Evolutionary conservation across 2,888 invertebrate species (phyloP), one percentile per base, ranked within the genome.

Genomic region (Orthosia incerta): DNA sequence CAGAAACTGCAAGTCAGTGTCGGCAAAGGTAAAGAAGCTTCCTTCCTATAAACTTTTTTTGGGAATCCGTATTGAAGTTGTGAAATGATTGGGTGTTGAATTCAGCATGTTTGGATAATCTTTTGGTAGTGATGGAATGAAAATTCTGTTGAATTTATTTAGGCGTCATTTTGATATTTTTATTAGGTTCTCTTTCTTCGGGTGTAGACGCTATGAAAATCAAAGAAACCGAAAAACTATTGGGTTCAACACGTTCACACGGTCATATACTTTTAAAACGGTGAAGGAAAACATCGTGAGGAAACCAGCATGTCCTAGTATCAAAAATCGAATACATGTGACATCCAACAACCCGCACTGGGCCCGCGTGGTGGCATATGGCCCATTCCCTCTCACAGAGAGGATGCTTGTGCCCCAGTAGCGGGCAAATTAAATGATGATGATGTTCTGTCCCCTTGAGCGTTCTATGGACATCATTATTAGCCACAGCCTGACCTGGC

Each of bases 21-120:
- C 94, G 94, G 93, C 91, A 74, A 61, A 74, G 75, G 88, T 83
- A 91, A 90, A 91, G 91, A 87, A 85, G 83, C 89, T 93, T 92
- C 91, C 93, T 92, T 92, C 91, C 91, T 90, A 80, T 81, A 48
- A 60, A 51, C 50, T 61, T 74, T 79, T 82, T 82, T 69, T 46
- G 9, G 48, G 46, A 62, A 65, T 63, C 67, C 26, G 31, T 71
- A 57, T 68, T 71, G 53, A 31, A 67, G 57, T 57, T 62, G 50
- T 66, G 59, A 60, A 63, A 20, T 16, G 53, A 48, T 69, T 18
- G 9, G 16, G 39, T 64, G 56, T 13, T 51, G 31, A 20, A 51
- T 69, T 73, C 46, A 12, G 55, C 16, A 50, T 78, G 53, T 74
- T 64, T 79, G 15, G 62, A 39, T 75, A 26, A 1, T 20, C 3